Percentiles rank a stretch among this genome's conserved stretches.
Evolutionary conservation across 2,113 vertebrate genomes (phyloP).

Genomic region (Mandrillus leucophaeus): DNA sequence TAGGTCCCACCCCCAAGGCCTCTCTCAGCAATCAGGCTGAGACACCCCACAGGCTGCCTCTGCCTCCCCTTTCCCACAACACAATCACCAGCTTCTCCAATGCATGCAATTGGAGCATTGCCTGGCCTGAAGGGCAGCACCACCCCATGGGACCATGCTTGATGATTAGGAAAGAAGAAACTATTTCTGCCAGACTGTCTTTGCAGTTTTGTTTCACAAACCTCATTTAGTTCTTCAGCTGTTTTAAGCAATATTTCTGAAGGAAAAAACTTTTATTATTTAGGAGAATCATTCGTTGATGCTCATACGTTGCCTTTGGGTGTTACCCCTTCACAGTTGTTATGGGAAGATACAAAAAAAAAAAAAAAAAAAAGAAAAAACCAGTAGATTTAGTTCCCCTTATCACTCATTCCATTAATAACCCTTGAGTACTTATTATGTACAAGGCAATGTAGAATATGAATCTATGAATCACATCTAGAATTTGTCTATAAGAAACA

Average conservation of each 20-base stretch:
- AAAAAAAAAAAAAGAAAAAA: rapidly evolving
- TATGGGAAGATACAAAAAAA: neutral
- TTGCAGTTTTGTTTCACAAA: slow-evolving; percentile 43
- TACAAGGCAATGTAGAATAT: neutral
- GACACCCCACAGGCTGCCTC: neutral
- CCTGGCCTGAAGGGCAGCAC: neutral
- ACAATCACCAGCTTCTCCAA: neutral
- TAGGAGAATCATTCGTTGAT: neutral
- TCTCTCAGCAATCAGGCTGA: neutral
- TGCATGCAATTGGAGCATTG: neutral
- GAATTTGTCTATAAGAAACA: neutral
- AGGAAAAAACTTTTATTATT: neutral
- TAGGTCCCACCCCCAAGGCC: neutral
- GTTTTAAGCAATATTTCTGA: slow-evolving; percentile 30
- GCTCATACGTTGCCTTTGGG: neutral
- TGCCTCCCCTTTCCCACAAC: neutral
- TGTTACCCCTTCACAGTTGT: neutral
- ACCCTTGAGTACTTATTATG: neutral
- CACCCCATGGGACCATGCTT: neutral
- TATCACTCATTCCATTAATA: neutral
- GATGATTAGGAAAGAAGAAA: neutral
- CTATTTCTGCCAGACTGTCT: neutral
- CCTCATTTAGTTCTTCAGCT: neutral
- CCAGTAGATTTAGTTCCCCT: neutral
- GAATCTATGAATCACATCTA: neutral